Base-by-base conservation (phyloP, 2,888 invertebrate species). In the Noctua pronuba region DNA sequence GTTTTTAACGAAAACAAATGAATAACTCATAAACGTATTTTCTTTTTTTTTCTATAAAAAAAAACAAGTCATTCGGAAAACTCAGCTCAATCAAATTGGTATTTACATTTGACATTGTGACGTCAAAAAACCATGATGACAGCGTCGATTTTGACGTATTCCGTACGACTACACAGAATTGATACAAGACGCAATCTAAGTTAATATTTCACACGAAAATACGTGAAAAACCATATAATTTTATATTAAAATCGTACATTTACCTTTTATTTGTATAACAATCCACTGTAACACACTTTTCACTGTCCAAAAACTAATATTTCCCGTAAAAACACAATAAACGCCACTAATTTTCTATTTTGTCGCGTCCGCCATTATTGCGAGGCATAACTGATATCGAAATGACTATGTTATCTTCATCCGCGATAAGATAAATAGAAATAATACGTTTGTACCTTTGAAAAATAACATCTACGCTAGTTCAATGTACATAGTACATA, bases 391-490 rank as follows among this genome's bases (percentile, higher is more conserved):
- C 44, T 77, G 71, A 10, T 81, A 83, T 71, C 44, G 10, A 38
- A 77, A 41, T 44, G 46, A 8, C 0, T 13, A n/a, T 0, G 18
- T 69, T 83, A 83, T 83, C 83, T 49, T 2, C 16, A n/a, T 21
- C 4, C 21, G 1, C 41, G 83, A 83, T 83, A 74, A 83, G 83
- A 83, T 83, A 84, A 84, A 83, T 84, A 65, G n/a, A n/a, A 80
- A 72, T 60, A 68, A 75, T 52, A 31, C 55, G 16, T 49, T 80
- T 35, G 28, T 72, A 41, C 73, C 65, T 79, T 73, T 76, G n/a
- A 16, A 52, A 69, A 83, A 83, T 73, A 70, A 72, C 46, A 74
- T 73, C 18, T 24, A 60, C 49, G 31, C 0, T 44, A n/a, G 35
- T 75, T 44, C 38, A 6, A 58, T 67, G 31, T 79, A 58, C 38